Conservation (phyloP, 2,888 invertebrate genomes). For the Pantelozetes paolii region DNA sequence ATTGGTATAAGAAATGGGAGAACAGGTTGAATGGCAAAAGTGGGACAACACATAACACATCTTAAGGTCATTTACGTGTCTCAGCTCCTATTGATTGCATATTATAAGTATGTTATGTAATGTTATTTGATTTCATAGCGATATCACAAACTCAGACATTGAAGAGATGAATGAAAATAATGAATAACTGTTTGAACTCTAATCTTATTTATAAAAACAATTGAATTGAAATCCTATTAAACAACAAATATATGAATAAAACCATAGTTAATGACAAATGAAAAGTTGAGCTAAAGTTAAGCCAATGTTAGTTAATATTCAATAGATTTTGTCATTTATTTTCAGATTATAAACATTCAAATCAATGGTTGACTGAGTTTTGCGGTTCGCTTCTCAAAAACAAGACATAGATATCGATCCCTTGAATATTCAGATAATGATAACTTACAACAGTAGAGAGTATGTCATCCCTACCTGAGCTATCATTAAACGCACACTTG, state of each 20-base stretch:
- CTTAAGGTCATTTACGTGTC: constrained; percentile 21
- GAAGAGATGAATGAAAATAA: neutral
- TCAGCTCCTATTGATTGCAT: neutral
- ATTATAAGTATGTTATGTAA: neutral
- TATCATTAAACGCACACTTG: neutral
- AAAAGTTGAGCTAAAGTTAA: neutral
- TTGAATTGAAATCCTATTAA: neutral
- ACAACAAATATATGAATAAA: constrained; percentile 13
- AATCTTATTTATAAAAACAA: constrained; percentile 16
- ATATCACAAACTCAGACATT: constrained; percentile 5
- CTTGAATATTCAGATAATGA: constrained; percentile 17
- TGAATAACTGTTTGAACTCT: neutral
- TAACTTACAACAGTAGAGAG: neutral
- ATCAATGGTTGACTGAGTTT: neutral
- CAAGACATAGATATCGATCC: constrained; percentile 17
- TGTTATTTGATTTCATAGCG: neutral
- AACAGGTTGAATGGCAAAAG: neutral
- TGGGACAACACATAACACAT: neutral
- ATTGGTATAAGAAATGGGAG: neutral
- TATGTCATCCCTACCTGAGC: neutral
- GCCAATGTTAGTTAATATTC: neutral
- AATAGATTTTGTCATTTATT: neutral
- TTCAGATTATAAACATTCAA: constrained; percentile 1
- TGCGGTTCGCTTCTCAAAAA: constrained; percentile 23
- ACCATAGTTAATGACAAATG: neutral